Conservation (phyloP, 30 jellyfish, hydroid and myxozoan species). For the Mastigias papua region DNA sequence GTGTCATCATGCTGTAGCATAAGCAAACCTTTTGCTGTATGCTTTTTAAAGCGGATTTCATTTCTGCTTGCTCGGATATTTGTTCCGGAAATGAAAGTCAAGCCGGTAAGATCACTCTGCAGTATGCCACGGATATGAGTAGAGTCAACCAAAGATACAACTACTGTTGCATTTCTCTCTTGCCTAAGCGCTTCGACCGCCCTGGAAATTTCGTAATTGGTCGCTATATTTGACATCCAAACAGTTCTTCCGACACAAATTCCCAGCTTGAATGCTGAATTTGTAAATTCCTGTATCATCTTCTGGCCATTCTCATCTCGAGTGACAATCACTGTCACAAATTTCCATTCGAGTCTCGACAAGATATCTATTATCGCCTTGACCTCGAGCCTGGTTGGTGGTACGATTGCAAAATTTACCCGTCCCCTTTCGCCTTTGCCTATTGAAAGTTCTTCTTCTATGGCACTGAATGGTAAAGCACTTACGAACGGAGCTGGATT, state of each 20-base stretch:
- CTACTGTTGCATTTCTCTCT: slow-evolving; percentile 30
- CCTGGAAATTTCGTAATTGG: neutral
- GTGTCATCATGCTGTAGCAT: slow-evolving; percentile 25
- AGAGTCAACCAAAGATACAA: slow-evolving; percentile 49
- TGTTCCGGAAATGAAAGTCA: slow-evolving; percentile 13
- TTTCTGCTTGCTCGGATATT: slow-evolving; percentile 29
- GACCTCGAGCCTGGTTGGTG: slow-evolving; percentile 48
- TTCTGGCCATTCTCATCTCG: slow-evolving; percentile 58
- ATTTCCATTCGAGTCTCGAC: slow-evolving; percentile 59
- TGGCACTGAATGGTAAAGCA: neutral
- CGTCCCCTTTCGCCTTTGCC: neutral
- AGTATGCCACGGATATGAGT: slow-evolving; percentile 53
- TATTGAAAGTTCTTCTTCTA: neutral
- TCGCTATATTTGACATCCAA: slow-evolving; percentile 25
- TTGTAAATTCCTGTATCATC: slow-evolving; percentile 18
- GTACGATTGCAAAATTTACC: slow-evolving; percentile 60
- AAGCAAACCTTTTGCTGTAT: slow-evolving; percentile 13
- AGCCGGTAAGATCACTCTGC: slow-evolving; percentile 16
- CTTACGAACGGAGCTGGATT: neutral
- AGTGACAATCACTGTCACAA: slow-evolving; percentile 61
- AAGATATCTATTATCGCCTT: slow-evolving; percentile 58
- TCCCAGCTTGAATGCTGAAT: slow-evolving; percentile 6
- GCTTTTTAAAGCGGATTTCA: neutral
- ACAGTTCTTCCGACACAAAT: slow-evolving; percentile 42
- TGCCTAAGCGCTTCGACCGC: slow-evolving; percentile 6